phyloP scores from a whole-genome alignment of 2,113 vertebrate species.

The Petaurus breviceps region DNA sequence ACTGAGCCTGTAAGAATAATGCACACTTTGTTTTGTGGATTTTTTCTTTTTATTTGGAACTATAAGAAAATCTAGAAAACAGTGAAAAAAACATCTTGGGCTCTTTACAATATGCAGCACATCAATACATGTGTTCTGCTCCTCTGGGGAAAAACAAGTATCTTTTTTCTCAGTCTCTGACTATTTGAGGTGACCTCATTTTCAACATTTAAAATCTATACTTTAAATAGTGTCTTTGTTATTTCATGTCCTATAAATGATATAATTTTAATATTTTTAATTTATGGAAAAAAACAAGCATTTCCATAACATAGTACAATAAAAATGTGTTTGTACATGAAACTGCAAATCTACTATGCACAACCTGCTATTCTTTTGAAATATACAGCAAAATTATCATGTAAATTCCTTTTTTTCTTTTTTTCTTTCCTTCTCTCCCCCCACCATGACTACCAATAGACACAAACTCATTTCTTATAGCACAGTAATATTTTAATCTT shows the following conservation, averaged over 20 bases:
- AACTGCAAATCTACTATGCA: too few species aligned
- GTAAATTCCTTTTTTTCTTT: too few species aligned
- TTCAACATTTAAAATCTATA: constrained; percentile 33
- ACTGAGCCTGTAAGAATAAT: constrained; percentile 65
- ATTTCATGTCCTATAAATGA: neutral
- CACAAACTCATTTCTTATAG: too few species aligned
- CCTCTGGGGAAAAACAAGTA: neutral
- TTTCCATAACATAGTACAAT: too few species aligned
- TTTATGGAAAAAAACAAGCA: too few species aligned
- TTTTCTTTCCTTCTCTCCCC: too few species aligned
- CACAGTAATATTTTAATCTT: too few species aligned
- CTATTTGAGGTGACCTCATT: constrained; percentile 37
- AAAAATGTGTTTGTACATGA: too few species aligned
- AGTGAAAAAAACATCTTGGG: constrained; percentile 42
- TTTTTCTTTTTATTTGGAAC: neutral
- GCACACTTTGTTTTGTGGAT: constrained; percentile 63
- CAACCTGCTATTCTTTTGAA: too few species aligned
- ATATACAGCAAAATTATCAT: too few species aligned
- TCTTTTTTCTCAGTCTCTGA: constrained; percentile 39
- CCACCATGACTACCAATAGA: too few species aligned
- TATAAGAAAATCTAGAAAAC: constrained; percentile 26
- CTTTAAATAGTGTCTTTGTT: constrained; percentile 24
- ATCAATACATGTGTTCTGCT: neutral
- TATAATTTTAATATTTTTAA: neutral
- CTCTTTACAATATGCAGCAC: constrained; percentile 13